These are phyloP conservation scores for Lasioglossum baleicum DNA, from an alignment of 1,140 invertebrate species.

Conservation along the genomic window DNA sequence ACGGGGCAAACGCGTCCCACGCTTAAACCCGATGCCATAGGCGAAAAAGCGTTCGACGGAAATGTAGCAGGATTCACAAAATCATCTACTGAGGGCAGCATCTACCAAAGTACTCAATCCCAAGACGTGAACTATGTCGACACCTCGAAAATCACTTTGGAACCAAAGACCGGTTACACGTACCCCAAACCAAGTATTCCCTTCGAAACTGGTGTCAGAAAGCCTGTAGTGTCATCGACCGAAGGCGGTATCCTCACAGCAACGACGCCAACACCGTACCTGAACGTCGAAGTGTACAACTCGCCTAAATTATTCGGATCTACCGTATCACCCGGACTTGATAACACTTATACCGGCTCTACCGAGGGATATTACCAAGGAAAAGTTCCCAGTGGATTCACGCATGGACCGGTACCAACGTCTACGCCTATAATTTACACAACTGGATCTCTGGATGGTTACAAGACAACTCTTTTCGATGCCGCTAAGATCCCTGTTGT, in stretches of 20 bases:
- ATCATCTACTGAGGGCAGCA: slow-evolving; percentile 13
- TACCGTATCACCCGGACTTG: slow-evolving; percentile 2
- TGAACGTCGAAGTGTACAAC: slow-evolving; percentile 63
- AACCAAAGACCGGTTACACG: slow-evolving; percentile 54
- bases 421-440: slow-evolving; percentile 61
- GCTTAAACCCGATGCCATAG: slow-evolving; percentile 68
- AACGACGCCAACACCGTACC: slow-evolving; percentile 62
- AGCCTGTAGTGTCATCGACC: slow-evolving; percentile 4
- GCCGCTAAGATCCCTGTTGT: slow-evolving; percentile 58
- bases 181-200: slow-evolving; percentile 62
- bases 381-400: slow-evolving; percentile 17
- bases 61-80: slow-evolving; percentile 60
- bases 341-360: slow-evolving; percentile 35
- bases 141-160: slow-evolving; percentile 30
- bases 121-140: slow-evolving; percentile 23
- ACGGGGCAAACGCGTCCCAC: slow-evolving; percentile 54
- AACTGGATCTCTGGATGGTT: slow-evolving; percentile 61
- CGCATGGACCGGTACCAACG: slow-evolving; percentile 45
- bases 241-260: slow-evolving; percentile 24
- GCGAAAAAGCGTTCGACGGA: slow-evolving; percentile 72
- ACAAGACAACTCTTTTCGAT: slow-evolving; percentile 62
- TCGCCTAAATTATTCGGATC: slow-evolving; percentile 45
- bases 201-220: slow-evolving; percentile 39
- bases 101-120: slow-evolving; percentile 3
- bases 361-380: background rate